Conservation (phyloP, 2,888 invertebrate genomes). For the Lutraria lutraria region DNA sequence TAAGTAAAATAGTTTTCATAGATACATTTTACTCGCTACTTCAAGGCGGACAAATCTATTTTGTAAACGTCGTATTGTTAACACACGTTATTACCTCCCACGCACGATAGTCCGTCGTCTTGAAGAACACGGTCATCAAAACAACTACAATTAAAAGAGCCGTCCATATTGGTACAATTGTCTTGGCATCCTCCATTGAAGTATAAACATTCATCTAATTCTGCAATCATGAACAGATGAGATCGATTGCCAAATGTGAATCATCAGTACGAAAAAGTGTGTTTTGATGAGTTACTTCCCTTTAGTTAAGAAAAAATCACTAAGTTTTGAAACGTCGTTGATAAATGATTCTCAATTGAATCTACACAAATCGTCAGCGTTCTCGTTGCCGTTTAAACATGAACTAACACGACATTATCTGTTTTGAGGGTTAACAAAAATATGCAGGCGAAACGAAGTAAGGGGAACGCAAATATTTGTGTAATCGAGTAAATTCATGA, state of each 20-base stretch:
- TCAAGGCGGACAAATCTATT: no score
- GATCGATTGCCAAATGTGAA: no score
- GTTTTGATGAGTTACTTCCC: background rate
- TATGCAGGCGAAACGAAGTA: no score
- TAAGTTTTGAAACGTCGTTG: background rate
- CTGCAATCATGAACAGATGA: constrained; percentile 12
- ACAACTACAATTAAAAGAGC: constrained; percentile 34
- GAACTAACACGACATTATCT: no score
- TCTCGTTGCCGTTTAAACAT: background rate
- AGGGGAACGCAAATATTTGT: no score
- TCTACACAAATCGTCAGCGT: background rate
- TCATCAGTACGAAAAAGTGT: no score
- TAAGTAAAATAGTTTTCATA: no score
- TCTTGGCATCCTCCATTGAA: constrained; percentile 51
- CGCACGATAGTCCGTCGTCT: constrained; percentile 24
- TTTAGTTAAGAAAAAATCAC: background rate
- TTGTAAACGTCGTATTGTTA: no score
- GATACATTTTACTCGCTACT: no score
- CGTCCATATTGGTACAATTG: constrained; percentile 33
- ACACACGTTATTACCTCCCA: constrained; percentile 11
- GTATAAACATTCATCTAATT: constrained; percentile 40
- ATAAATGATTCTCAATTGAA: background rate
- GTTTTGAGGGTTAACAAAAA: background rate
- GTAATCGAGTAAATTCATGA: no score
- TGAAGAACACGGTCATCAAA: constrained; percentile 10